Conservation (phyloP, 2,888 invertebrate genomes). For the Rhagonycha lutea region DNA sequence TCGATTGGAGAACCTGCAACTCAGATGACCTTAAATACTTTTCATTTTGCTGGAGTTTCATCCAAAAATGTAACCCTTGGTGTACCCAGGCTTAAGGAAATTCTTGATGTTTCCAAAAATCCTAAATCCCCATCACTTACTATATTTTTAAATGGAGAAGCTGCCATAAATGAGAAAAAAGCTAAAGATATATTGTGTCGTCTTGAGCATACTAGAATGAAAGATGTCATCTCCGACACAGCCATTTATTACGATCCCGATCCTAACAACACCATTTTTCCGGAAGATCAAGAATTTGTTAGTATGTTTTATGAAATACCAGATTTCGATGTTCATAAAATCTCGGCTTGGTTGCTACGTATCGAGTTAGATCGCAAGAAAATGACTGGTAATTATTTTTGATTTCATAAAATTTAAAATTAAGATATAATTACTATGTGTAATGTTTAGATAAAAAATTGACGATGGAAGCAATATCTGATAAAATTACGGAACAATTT, state of each 20-base stretch:
- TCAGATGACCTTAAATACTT: conserved; percentile 99
- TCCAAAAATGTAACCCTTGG: conserved; percentile 99
- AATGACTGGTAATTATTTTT: conserved; percentile 68
- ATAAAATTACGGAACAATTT: conserved; percentile 98
- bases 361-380: conserved; percentile 97
- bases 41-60: conserved; percentile 99
- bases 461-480: conserved; percentile 99
- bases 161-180: conserved; percentile 97
- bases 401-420: background rate
- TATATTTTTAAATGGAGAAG: conserved; percentile 96
- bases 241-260: conserved; percentile 50
- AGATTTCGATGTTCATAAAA: conserved; percentile 95
- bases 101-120: conserved; percentile 98
- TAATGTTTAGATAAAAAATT: conserved; percentile 85
- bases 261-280: conserved; percentile 97
- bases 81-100: conserved; percentile 96
- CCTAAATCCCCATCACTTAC: conserved; percentile 99
- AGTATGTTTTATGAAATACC: conserved; percentile 99
- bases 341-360: conserved; percentile 97
- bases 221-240: conserved; percentile 69
- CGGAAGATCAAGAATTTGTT: conserved; percentile 99
- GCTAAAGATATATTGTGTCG: conserved; percentile 98
- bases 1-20: conserved; percentile 99
- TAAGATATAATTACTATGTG: background rate
- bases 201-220: conserved; percentile 95